Evolutionary conservation across 2,113 vertebrate genomes (phyloP).

Genomic region (Toxotes chatareus): DNA sequence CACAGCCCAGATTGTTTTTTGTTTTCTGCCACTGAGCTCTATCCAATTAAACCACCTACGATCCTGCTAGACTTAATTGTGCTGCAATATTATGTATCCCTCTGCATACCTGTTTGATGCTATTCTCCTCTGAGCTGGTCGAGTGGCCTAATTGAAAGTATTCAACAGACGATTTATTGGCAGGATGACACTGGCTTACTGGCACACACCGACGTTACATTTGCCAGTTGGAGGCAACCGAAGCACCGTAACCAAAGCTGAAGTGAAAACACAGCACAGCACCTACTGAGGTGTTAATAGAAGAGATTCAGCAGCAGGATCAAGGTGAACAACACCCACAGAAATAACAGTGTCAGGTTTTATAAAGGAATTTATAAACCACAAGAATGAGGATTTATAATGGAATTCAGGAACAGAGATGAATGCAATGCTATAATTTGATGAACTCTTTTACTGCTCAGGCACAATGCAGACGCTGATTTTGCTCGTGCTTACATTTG

Average conservation of each 20-base stretch:
- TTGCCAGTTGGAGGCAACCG: slow-evolving; percentile 58
- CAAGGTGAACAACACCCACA: slow-evolving; percentile 48
- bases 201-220: slow-evolving; percentile 45
- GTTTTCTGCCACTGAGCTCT: not conserved
- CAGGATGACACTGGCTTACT: slow-evolving; percentile 49
- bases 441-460: slow-evolving; percentile 8
- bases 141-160: slow-evolving; percentile 63
- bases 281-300: slow-evolving; percentile 52
- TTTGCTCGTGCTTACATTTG: slow-evolving; percentile 31
- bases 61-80: slow-evolving; percentile 22
- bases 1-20: not conserved
- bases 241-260: slow-evolving; percentile 36
- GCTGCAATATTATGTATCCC: slow-evolving; percentile 20
- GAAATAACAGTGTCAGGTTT: slow-evolving; percentile 33
- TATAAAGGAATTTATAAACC: slow-evolving; percentile 31
- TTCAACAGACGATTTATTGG: slow-evolving; percentile 63
- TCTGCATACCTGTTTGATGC: slow-evolving; percentile 26
- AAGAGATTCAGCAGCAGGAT: slow-evolving; percentile 14
- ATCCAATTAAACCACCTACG: slow-evolving; percentile 7
- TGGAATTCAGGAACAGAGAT: not conserved
- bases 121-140: slow-evolving; percentile 56
- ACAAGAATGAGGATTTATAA: slow-evolving; percentile 30
- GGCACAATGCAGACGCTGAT: not conserved
- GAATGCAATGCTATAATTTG: not conserved
- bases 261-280: slow-evolving; percentile 45